A percentile compares a stretch with the other conserved stretches of the same genome.
These are phyloP conservation scores for Coluber constrictor DNA, from an alignment of 2,797 vertebrate genomes.

Conservation along the genomic window DNA sequence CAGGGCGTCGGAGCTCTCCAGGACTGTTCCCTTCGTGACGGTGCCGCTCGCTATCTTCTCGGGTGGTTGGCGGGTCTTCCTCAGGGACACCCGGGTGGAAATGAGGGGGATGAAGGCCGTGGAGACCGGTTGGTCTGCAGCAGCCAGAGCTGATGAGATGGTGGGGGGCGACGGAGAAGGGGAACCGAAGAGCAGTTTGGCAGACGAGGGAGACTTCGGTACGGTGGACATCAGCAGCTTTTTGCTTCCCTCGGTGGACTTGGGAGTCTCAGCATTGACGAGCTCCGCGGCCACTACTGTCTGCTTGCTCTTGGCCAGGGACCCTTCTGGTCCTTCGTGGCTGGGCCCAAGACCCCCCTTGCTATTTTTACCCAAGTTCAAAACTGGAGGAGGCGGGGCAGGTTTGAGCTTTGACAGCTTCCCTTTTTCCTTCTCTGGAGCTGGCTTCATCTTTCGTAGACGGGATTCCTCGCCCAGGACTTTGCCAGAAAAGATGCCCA, in stretches of 20 bases:
- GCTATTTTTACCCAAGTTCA: slow-evolving; percentile 67
- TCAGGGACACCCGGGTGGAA: slow-evolving; percentile 86
- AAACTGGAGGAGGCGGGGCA: slow-evolving; percentile 75
- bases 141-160: slow-evolving; percentile 28
- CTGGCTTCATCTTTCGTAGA: slow-evolving; percentile 81
- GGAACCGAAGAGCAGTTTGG: slow-evolving; percentile 61
- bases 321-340: slow-evolving; percentile 70
- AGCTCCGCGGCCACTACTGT: slow-evolving; percentile 65
- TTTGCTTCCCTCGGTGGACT: slow-evolving; percentile 73
- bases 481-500: slow-evolving; percentile 67
- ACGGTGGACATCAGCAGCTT: slow-evolving; percentile 74
- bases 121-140: slow-evolving; percentile 66
- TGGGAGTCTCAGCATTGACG: slow-evolving; percentile 59
- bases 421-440: slow-evolving; percentile 81
- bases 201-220: slow-evolving; percentile 80
- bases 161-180: slow-evolving; percentile 35
- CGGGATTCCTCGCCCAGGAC: slow-evolving; percentile 80
- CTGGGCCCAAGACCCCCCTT: slow-evolving; percentile 79
- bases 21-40: slow-evolving; percentile 87
- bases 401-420: slow-evolving; percentile 89
- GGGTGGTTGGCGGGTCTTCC: slow-evolving; percentile 88
- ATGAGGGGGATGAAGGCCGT: slow-evolving; percentile 90
- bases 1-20: slow-evolving; percentile 87
- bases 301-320: slow-evolving; percentile 75
- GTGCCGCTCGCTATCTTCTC: slow-evolving; percentile 86